Percentiles rank a stretch among this genome's conserved stretches.
phyloP scores from a whole-genome alignment of 2,797 vertebrate species.

The Tangara arthus region DNA sequence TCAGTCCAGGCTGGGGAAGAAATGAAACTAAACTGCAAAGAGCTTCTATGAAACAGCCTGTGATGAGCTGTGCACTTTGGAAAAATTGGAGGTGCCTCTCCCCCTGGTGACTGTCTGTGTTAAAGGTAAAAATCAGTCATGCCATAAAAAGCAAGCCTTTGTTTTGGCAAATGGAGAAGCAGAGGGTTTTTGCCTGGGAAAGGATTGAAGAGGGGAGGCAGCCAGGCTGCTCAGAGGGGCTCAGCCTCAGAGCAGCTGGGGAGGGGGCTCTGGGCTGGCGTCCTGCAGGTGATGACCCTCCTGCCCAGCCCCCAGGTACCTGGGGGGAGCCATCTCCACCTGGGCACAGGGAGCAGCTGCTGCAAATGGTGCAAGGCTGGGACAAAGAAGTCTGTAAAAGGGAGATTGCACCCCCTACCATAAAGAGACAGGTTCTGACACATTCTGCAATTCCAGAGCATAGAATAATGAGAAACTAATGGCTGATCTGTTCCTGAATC shows the following conservation, averaged over 20 bases:
- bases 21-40: not conserved
- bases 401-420: rapidly evolving
- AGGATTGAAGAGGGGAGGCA: not conserved
- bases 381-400: not conserved
- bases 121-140: rapidly evolving
- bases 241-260: not conserved
- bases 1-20: not conserved
- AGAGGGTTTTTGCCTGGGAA: not conserved
- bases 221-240: not conserved
- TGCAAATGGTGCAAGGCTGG: rapidly evolving
- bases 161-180: not conserved
- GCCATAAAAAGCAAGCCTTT: not conserved
- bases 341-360: not conserved
- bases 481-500: not conserved
- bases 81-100: not conserved
- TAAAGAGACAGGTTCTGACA: not conserved
- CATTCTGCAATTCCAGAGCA: rapidly evolving
- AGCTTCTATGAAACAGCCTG: not conserved
- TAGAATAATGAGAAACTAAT: not conserved
- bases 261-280: not conserved
- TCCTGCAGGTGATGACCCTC: rapidly evolving
- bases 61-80: not conserved
- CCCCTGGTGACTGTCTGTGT: not conserved
- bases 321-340: rapidly evolving
- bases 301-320: rapidly evolving